Base-by-base conservation (phyloP, 2,113 vertebrate genomes). In the Engystomops pustulosus region DNA sequence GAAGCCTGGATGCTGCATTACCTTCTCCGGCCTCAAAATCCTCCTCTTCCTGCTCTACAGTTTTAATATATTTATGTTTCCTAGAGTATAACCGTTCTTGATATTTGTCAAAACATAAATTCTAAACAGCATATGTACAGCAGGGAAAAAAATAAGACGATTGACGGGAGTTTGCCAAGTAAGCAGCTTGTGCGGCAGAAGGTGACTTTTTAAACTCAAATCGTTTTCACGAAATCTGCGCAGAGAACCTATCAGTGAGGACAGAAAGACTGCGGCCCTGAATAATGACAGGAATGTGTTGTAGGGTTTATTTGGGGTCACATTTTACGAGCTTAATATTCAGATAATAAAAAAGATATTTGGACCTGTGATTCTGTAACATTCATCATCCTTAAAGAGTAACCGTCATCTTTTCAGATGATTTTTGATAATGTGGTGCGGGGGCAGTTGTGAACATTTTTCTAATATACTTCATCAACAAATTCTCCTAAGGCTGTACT, bases 131-230 rank as follows among this genome's bases (percentile, higher is more conserved):
- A 25, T 65, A 69, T 80, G 65, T 14, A 70, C 34, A 70, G 68
- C 14, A 80, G 62, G 11, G 69, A 69, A 34, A 20, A 80, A 69
- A 69, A 80, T 34, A 80, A 80, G 20, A 80, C 11, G 79, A 30
- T 80, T 17, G 6, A 30, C 25, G 23, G 8, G 44, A 32, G 44
- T 25, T 36, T 80, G 79, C 79, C 79, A 80, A 69, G 20, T 23
- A 80, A 69, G 65, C 79, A 80, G 62, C 34, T 80, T 80, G 79
- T 51, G 27, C 32, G 38, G 47, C 79, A 80, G 79, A 80, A 80
- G 79, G 79, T 76, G 72, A 76, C 72, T 76, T 76, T 75, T 76
- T 76, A 76, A 34, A 51, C 47, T 53, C 45, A 49, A 74, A 49
- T 76, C 17, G 36, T 76, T 76, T 76, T 34, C 47, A 34, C 72